A percentile compares a stretch with the other conserved stretches of the same genome.
Conservation (phyloP, 2,797 vertebrate genomes). For the Apodemus agrarius region DNA sequence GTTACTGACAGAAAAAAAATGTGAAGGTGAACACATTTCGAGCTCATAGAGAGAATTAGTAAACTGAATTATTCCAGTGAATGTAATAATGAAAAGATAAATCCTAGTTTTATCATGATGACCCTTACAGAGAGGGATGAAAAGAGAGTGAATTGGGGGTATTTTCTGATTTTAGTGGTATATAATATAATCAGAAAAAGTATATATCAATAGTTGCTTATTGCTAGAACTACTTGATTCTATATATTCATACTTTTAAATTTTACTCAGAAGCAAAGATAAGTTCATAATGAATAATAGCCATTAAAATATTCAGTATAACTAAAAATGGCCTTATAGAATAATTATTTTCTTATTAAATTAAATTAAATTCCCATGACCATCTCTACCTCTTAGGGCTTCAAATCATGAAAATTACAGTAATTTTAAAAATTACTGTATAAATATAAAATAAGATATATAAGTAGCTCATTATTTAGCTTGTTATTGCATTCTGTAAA, state of each 20-base stretch:
- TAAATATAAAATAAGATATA: constrained; percentile 15
- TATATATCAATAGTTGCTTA: not conserved
- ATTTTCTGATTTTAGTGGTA: not conserved
- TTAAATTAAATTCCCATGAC: not conserved
- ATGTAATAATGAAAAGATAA: constrained; percentile 4
- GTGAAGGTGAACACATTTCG: not conserved
- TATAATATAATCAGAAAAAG: not conserved
- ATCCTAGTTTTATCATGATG: not conserved
- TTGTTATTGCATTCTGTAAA: not conserved
- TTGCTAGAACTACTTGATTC: not conserved
- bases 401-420: not conserved
- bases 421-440: constrained; percentile 22
- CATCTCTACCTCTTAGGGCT: not conserved
- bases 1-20: not conserved
- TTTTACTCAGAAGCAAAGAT: constrained; percentile 34
- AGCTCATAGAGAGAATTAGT: not conserved
- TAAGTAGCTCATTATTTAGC: not conserved
- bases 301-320: constrained; percentile 2
- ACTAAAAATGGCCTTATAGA: not conserved
- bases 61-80: not conserved
- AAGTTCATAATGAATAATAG: not conserved
- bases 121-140: not conserved
- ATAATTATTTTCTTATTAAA: not conserved
- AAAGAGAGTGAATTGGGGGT: not conserved
- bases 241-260: not conserved